Percentiles rank a stretch among this genome's conserved stretches.
phyloP scores from a whole-genome alignment of 2,113 vertebrate species.

The Aspidoscelis tigris region DNA sequence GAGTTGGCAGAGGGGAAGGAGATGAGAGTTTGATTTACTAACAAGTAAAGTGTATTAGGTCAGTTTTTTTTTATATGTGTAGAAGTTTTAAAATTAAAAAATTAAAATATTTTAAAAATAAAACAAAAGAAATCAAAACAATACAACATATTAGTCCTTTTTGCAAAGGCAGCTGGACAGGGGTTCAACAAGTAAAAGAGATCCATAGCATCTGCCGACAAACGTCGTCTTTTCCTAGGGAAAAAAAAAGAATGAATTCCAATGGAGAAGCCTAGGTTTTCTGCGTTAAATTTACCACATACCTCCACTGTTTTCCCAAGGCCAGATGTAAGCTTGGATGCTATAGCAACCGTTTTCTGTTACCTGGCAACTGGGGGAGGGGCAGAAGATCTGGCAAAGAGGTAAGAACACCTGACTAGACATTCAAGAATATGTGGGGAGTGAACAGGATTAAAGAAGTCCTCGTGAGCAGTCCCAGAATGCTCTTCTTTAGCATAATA shows the following conservation, averaged over 20 bases:
- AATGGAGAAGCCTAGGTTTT: background rate
- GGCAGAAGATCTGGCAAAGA: background rate
- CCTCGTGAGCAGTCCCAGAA: background rate
- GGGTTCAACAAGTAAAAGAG: background rate
- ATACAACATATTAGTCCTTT: background rate
- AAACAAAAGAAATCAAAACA: too few species aligned
- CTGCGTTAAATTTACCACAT: background rate
- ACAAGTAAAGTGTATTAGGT: too few species aligned
- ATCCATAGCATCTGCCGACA: background rate
- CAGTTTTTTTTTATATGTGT: too few species aligned
- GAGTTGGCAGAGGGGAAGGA: too few species aligned
- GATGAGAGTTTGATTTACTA: too few species aligned
- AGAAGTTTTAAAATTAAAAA: too few species aligned
- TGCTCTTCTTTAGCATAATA: background rate
- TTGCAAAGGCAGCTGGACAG: background rate
- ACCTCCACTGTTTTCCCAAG: background rate
- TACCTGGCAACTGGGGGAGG: constrained; percentile 2
- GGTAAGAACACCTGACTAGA: background rate
- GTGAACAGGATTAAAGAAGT: background rate
- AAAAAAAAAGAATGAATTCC: background rate
- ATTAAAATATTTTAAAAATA: too few species aligned
- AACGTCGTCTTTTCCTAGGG: background rate
- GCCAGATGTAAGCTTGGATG: constrained; percentile 1
- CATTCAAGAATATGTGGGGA: background rate
- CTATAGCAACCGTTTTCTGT: constrained; percentile 13